A percentile compares a stretch with the other conserved stretches of the same genome.
phyloP scores from a whole-genome alignment of 2,888 invertebrate genomes.

The Eupithecia exiguata region DNA sequence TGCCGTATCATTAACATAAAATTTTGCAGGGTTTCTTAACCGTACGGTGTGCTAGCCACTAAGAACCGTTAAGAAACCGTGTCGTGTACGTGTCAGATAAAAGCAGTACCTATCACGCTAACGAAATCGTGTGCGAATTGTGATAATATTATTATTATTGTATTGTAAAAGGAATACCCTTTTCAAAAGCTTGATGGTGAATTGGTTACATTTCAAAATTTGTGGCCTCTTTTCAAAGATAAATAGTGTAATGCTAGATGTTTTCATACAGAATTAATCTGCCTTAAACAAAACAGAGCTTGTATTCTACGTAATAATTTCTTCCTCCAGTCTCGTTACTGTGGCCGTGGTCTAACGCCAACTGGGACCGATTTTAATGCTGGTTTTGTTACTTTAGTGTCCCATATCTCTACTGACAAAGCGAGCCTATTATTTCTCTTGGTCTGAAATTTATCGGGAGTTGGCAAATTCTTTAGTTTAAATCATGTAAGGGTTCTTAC shows the following conservation, averaged over 20 bases:
- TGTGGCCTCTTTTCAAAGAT: not conserved
- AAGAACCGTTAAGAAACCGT: too few relatives aligned
- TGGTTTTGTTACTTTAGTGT: slow-evolving; percentile 32
- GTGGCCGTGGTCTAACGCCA: slow-evolving; percentile 14
- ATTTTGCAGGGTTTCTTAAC: too few relatives aligned
- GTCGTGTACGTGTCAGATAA: too few relatives aligned
- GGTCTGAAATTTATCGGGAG: slow-evolving; percentile 23
- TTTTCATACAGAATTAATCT: not conserved
- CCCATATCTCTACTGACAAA: slow-evolving; percentile 23
- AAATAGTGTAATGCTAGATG: not conserved
- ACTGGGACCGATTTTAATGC: slow-evolving; percentile 28
- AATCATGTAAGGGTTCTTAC: not conserved
- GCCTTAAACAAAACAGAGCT: not conserved
- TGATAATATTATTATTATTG: too few relatives aligned
- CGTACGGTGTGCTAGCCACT: too few relatives aligned
- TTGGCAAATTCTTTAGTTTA: not conserved
- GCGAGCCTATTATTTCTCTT: slow-evolving; percentile 7
- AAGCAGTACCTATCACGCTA: too few relatives aligned
- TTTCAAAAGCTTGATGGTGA: not conserved
- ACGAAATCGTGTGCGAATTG: too few relatives aligned
- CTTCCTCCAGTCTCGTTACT: slow-evolving; percentile 6
- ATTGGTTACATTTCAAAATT: not conserved
- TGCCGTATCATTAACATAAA: too few relatives aligned
- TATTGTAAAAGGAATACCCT: too few relatives aligned
- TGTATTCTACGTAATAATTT: not conserved